Conservation (phyloP, 37 sponge, comb jelly and placozoan species). For the Geodia barretti region DNA sequence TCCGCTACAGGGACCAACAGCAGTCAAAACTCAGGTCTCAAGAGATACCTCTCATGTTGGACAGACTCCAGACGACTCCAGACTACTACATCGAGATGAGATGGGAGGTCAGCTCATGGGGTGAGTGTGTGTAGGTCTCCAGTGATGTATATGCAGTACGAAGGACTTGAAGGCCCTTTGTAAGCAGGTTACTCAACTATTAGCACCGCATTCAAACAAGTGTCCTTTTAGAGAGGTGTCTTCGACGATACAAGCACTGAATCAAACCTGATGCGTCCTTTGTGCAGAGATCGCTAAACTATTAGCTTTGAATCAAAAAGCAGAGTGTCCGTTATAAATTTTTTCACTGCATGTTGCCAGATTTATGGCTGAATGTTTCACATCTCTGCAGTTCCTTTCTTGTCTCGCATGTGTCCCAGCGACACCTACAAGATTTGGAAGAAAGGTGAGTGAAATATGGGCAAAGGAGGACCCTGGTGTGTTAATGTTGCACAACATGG, state of each 20-base stretch:
- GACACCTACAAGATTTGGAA: constrained; percentile 99
- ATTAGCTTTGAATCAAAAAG: too few species aligned
- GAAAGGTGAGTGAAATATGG: constrained; percentile 63
- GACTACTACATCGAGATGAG: constrained; percentile 99
- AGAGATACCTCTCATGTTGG: constrained; percentile 79
- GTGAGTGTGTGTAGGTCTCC: constrained; percentile 55
- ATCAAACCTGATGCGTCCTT: too few species aligned
- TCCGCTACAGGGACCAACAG: constrained; percentile 71
- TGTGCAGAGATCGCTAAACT: too few species aligned
- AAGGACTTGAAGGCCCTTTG: too few species aligned
- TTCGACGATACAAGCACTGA: too few species aligned
- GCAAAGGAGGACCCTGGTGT: neutral
- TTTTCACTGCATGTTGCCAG: too few species aligned
- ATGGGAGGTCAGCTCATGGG: constrained; percentile 99
- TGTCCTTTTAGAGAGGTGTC: too few species aligned
- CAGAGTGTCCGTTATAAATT: too few species aligned
- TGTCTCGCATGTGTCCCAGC: constrained; percentile 96
- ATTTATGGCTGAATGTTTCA: too few species aligned
- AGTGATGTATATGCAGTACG: too few species aligned
- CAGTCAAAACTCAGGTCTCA: constrained; percentile 4
- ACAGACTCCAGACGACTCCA: constrained; percentile 63
- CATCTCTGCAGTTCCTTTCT: constrained; percentile 75
- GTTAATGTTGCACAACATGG: neutral
- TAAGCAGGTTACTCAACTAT: neutral
- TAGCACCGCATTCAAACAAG: neutral